Conservation (phyloP, 2,113 vertebrate species). For the Nansenia antarctica region DNA sequence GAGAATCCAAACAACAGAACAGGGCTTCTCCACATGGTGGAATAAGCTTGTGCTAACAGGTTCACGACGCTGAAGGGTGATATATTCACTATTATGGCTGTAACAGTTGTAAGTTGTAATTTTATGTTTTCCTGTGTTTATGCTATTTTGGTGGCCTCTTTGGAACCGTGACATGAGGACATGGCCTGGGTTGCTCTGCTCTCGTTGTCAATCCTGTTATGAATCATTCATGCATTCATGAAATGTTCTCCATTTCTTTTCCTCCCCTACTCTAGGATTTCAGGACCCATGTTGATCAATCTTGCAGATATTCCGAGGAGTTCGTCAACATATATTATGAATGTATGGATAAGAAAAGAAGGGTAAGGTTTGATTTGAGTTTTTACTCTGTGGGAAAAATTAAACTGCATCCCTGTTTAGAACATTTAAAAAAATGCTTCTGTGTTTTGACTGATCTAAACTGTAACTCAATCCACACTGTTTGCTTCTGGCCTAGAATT, state of each 20-base stretch:
- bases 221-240: too few species aligned
- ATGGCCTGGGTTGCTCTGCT: too few species aligned
- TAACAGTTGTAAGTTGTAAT: conserved; percentile 38
- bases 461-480: neutral
- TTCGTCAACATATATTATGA: conserved; percentile 97
- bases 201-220: neutral
- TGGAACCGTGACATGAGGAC: too few species aligned
- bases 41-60: neutral
- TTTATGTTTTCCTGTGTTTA: neutral
- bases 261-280: conserved; percentile 79
- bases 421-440: neutral
- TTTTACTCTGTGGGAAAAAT: neutral
- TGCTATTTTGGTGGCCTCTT: too few species aligned
- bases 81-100: conserved; percentile 32
- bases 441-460: neutral
- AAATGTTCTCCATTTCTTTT: too few species aligned
- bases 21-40: neutral
- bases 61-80: neutral
- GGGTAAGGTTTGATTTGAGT: conserved; percentile 69
- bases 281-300: conserved; percentile 91
- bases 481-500: conserved; percentile 69
- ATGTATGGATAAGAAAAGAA: conserved; percentile 95
- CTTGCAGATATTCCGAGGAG: conserved; percentile 94
- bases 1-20: too few species aligned
- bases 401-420: neutral